Base-by-base conservation (phyloP, 1,140 invertebrate species). In the Leptopilina clavipes region DNA sequence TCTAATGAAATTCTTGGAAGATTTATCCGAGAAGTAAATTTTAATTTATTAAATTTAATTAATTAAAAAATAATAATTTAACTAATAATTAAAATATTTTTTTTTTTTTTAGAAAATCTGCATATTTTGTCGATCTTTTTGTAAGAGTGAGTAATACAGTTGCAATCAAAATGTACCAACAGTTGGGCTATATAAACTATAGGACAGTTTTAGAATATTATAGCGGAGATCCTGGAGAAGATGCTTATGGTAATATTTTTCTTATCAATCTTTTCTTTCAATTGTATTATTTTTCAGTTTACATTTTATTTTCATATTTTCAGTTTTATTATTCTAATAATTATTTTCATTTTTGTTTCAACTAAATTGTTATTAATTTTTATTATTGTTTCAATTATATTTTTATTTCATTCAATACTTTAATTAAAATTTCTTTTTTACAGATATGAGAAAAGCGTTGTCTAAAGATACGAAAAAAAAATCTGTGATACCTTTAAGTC, bases 91-190 rank as follows among this genome's bases (percentile, higher is more conserved):
- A 5, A 31, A 52, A 74, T 43, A 75, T 80, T 22, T 76, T 80
- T 93, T 93, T 80, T 22, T 76, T 80, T 93, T 93, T 73, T 87
- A 98, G 97, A 85, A 99, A 99, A 91, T 93, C 95, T 70, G 97
- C 97, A 43, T 99, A 97, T 89, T 99, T 99, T 92, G 98, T 99
- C n/a, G 98, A 99, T 90, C 91, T 99, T 12, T 99, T 99, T 93
- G 98, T 99, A 8, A 93, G 98, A 84, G 97, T 99, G 0, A 99
- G 98, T 83, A 99, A 99, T 88, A 95, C 95, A 89, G 96, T 98
- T 25, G 98, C 98, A 1, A 98, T 99, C 48, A 96, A 97, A 83
- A 99, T 99, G 98, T 99, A 99, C 88, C 95, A 95, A 82, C 95
- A 96, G 88, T 90, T 99, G 52, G 98, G 98, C n/a, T 99, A 99